These are phyloP conservation scores for Acanthococcus lagerstroemiae DNA, from an alignment of 2,888 invertebrate genomes.

Conservation along the genomic window DNA sequence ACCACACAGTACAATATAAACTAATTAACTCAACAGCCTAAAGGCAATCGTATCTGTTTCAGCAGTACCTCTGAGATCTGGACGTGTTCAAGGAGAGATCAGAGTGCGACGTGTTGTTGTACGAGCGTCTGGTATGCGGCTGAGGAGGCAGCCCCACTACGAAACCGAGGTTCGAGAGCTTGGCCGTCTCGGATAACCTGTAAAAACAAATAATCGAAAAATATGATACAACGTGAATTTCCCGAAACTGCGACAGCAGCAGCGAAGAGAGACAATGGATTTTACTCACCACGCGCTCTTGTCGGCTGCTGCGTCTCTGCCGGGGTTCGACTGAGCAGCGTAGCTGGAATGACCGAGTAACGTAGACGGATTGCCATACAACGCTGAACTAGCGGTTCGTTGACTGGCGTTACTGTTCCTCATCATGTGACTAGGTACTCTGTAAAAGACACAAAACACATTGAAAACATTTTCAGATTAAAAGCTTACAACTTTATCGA, in stretches of 20 bases:
- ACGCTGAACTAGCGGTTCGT: slow-evolving; percentile 32
- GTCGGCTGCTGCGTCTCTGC: slow-evolving; percentile 31
- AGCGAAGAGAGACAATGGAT: not conserved
- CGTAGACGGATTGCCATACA: slow-evolving; percentile 35
- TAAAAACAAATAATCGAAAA: too few species aligned
- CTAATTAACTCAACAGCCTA: too few species aligned
- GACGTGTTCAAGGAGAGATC: slow-evolving; percentile 21
- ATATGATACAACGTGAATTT: too few species aligned
- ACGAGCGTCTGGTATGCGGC: slow-evolving; percentile 15
- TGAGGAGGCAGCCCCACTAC: slow-evolving; percentile 27
- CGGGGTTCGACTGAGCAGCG: slow-evolving; percentile 16
- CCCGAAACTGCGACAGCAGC: too few species aligned
- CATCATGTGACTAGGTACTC: slow-evolving; percentile 28
- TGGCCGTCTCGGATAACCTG: slow-evolving; percentile 7
- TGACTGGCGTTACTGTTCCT: slow-evolving; percentile 13
- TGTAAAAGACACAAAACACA: not conserved
- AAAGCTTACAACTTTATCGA: too few species aligned
- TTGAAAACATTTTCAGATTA: too few species aligned
- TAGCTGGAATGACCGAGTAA: slow-evolving; percentile 33
- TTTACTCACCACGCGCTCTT: slow-evolving; percentile 33
- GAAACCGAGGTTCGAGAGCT: not conserved
- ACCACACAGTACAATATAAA: too few species aligned
- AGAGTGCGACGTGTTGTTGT: slow-evolving; percentile 15
- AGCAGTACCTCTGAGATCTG: slow-evolving; percentile 16
- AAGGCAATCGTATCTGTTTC: too few species aligned